These are phyloP conservation scores for Drosophila nigritarsus DNA, from an alignment of 2,888 invertebrate species.

Conservation along the genomic window DNA sequence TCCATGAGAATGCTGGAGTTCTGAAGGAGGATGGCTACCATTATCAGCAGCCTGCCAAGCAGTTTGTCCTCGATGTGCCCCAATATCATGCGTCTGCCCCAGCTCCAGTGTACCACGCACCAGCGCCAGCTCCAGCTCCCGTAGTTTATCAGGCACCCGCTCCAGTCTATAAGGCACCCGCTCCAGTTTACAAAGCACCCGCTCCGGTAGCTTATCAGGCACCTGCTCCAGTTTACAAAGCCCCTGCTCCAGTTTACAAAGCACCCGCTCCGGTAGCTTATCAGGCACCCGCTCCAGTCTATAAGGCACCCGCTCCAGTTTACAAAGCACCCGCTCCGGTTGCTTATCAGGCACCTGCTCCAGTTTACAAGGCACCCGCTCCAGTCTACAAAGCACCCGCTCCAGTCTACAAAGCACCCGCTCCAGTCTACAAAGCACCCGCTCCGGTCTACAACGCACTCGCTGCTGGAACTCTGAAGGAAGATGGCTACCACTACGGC, in stretches of 20 bases:
- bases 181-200: slow-evolving; percentile 37
- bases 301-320: slow-evolving; percentile 1
- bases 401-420: background rate
- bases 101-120: slow-evolving; percentile 19
- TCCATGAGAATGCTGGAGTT: slow-evolving; percentile 39
- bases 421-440: slow-evolving; percentile 8
- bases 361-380: slow-evolving; percentile 15
- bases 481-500: slow-evolving; percentile 70
- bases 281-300: background rate
- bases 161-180: slow-evolving; percentile 11
- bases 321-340: slow-evolving; percentile 12
- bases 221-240: slow-evolving; percentile 24
- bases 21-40: slow-evolving; percentile 63
- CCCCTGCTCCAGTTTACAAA: slow-evolving; percentile 9
- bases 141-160: slow-evolving; percentile 10
- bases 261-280: slow-evolving; percentile 26
- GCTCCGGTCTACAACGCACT: slow-evolving; percentile 28
- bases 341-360: slow-evolving; percentile 21
- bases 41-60: background rate
- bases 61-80: slow-evolving; percentile 72
- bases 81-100: slow-evolving; percentile 12
- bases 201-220: slow-evolving; percentile 1
- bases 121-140: slow-evolving; percentile 27
- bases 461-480: slow-evolving; percentile 60
- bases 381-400: slow-evolving; percentile 17